Conservation (phyloP, 2,888 invertebrate species). For the Oasisia sp. region DNA sequence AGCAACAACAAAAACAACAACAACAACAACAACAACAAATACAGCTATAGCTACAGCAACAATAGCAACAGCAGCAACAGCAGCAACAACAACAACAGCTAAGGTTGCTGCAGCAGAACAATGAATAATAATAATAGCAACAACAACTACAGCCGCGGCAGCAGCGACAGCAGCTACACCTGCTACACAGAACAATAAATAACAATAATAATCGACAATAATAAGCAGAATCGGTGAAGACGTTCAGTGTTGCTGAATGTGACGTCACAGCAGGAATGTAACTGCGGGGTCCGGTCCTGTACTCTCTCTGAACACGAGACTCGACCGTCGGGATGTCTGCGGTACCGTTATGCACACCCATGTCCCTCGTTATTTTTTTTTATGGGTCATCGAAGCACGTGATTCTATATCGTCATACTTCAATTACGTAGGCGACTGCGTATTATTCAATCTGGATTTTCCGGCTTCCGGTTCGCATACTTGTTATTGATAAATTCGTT, state of each 20-base stretch:
- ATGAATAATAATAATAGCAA: no score
- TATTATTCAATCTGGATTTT: neutral
- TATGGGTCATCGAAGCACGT: neutral
- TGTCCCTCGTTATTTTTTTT: neutral
- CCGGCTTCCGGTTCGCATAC: neutral
- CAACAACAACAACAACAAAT: neutral
- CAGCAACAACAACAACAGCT: no score
- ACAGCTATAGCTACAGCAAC: neutral
- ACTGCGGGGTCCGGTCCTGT: neutral
- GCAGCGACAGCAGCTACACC: no score
- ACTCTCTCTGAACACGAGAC: neutral
- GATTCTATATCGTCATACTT: neutral
- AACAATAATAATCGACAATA: no score
- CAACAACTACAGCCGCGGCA: no score
- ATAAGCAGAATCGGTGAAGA: neutral
- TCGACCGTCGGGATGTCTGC: neutral
- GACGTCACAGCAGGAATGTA: neutral
- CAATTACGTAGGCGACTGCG: neutral
- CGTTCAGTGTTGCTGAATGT: neutral
- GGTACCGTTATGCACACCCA: neutral
- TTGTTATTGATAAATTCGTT: neutral
- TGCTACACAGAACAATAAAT: no score
- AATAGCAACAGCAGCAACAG: no score
- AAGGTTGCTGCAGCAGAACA: no score
- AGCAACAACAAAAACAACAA: neutral